phyloP scores from a whole-genome alignment of 2,797 vertebrate species.

The Toxotes lorentzi region DNA sequence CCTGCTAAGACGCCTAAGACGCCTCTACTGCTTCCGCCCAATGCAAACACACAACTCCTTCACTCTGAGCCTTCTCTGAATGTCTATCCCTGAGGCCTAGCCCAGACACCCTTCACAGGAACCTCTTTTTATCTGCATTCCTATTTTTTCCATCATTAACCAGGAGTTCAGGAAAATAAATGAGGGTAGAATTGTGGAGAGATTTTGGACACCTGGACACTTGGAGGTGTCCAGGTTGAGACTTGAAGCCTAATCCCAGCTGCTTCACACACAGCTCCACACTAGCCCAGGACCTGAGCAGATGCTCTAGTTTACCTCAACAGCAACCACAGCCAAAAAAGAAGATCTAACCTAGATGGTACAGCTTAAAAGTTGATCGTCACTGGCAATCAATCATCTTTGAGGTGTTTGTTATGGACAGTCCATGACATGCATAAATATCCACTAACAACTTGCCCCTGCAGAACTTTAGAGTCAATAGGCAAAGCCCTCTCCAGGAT shows the following conservation, averaged over 20 bases:
- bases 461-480: too few relatives aligned
- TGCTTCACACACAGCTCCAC: neutral
- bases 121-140: neutral
- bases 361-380: neutral
- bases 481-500: too few relatives aligned
- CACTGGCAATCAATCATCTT: neutral
- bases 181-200: slow-evolving; percentile 20
- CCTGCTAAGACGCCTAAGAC: neutral
- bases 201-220: neutral
- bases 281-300: slow-evolving; percentile 2
- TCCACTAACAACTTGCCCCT: too few relatives aligned
- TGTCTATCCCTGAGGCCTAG: neutral
- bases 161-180: slow-evolving; percentile 12
- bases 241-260: too few relatives aligned
- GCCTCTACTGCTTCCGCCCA: neutral
- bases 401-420: too few relatives aligned
- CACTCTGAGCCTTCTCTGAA: neutral
- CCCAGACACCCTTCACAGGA: neutral
- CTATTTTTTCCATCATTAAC: neutral
- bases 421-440: too few relatives aligned
- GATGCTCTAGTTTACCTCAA: slow-evolving; percentile 6
- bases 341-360: slow-evolving; percentile 27
- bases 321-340: slow-evolving; percentile 9
- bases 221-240: neutral
- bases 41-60: neutral